Base-by-base conservation (phyloP, 2,113 vertebrate species). In the Apodemus sylvaticus region DNA sequence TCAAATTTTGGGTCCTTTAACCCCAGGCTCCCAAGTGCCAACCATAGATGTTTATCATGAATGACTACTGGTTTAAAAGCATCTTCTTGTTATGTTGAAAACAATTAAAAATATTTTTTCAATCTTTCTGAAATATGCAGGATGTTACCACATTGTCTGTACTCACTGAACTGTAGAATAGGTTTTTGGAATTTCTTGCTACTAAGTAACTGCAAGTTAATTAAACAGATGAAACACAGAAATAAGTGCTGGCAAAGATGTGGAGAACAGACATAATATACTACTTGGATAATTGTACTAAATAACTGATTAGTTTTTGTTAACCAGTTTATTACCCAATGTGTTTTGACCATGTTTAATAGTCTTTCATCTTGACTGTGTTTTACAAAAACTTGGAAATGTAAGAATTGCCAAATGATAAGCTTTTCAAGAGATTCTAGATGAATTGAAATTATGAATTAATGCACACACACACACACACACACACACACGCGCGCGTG, bases 311-410 rank as follows among this genome's bases (percentile, higher is more conserved):
- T 89, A 39, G 36, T 60, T 62, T 76, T 95, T 74, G 66, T 68
- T 73, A 64, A 8, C 70, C 26, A 74, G 4, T 73, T 93, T 89
- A 66, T 24, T 86, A 81, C 3, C 51, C 20, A 53, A 60, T 89
- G 39, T 8, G 74, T 90, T 70, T 92, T 13, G 48, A 77, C 24
- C 86, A 31, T 89, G 16, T 9, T 92, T 86, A 78, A 8, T 53
- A 96, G 31, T 83, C 1, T 7, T 88, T 70, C 24, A 74, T 16
- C 24, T 87, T 11, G 26, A 96, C 87, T 90, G 39, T 93, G 48
- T 64, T 90, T 36, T 3, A n/a, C 74, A 42, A 87, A 92, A 93
- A 48, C 73, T 89, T 89, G 66, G 29, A 93, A 90, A 88, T 17
- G 20, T 73, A 42, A 53, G 87, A 22, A 68, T 88, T 70, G 2